These are phyloP conservation scores for Tethea ocularis DNA, from an alignment of 2,888 invertebrate genomes.

Conservation along the genomic window DNA sequence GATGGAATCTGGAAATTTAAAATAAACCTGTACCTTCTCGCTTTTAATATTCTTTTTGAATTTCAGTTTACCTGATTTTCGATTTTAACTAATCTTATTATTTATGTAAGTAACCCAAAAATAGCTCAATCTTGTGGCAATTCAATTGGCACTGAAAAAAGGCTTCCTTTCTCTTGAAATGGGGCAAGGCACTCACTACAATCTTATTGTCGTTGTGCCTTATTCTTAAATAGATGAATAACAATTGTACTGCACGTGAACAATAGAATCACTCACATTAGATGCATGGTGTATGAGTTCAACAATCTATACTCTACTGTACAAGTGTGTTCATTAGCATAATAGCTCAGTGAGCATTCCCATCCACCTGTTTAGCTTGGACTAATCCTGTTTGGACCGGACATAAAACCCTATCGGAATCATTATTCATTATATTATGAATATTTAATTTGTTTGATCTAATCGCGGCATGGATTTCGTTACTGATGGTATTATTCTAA, in stretches of 20 bases:
- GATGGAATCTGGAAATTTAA: background rate
- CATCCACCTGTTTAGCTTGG: constrained; percentile 41
- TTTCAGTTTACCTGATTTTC: background rate
- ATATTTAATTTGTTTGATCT: constrained; percentile 7
- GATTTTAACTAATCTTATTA: background rate
- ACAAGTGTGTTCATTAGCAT: constrained; percentile 44
- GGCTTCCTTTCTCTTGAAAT: background rate
- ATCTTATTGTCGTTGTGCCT: background rate
- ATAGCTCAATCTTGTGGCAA: background rate
- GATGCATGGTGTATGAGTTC: constrained; percentile 26
- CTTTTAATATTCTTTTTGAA: background rate
- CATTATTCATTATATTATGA: constrained; percentile 15
- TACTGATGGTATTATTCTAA: background rate
- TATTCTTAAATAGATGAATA: background rate
- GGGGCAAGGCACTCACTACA: background rate
- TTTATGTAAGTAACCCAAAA: background rate
- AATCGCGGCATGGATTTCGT: background rate
- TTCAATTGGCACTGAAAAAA: background rate
- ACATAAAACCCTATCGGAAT: constrained; percentile 15
- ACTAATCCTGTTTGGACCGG: constrained; percentile 39
- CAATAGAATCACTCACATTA: background rate
- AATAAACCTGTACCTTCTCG: background rate
- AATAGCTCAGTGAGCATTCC: constrained; percentile 38
- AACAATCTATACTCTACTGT: constrained; percentile 33
- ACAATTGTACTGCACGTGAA: background rate